Base-by-base conservation (phyloP, 2,797 vertebrate genomes). In the Vireo griseus region DNA sequence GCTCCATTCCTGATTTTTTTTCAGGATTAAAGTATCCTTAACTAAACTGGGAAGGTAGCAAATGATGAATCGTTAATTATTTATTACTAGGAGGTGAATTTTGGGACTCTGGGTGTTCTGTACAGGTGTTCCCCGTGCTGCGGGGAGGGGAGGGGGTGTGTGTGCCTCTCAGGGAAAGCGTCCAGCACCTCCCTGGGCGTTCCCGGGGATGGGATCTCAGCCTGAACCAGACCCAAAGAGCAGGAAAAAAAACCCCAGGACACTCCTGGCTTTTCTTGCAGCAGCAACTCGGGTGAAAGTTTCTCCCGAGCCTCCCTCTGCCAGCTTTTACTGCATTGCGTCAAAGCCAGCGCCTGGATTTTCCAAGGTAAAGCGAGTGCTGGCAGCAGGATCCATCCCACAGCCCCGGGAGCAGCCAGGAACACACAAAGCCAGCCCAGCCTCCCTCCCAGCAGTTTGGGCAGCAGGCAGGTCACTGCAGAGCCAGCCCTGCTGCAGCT, bases 281-380 rank as follows among this genome's bases (percentile, higher is more conserved):
- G 79, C 87, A 47, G 61, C 87, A 78, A 72, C 79, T 86, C 22
- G 39, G 66, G 48, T 33, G 68, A 62, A 95, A 96, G 85, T 96
- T 96, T 59, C 81, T 9, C 17, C 12, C 3, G 62, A 88, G 77
- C 31, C 80, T 93, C 86, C 62, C 88, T 81, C 40, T 88, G 88
- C 86, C 79, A 76, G 91, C 52, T 87, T 88, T 87, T 96, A 35
- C 96, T 97, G 96, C 97, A 97, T 93, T 97, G 97, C 95, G 91
- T 97, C 95, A 97, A 97, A 97, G 84, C 1, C 0, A 72, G 85
- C 76, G 54, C 83, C 76, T 3, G 55, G 26, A 3, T 66, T 47
- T 22, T 5, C 47, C 69, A 13, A 88, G 77, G 92, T 59, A 5
- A 52, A 35, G 24, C 18, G 3, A 52, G 44, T 0, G n/a, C 13